Evolutionary conservation across 1,140 invertebrate species (phyloP), one percentile per base, ranked within the genome.

Genomic region (Drosophila suzukii): DNA sequence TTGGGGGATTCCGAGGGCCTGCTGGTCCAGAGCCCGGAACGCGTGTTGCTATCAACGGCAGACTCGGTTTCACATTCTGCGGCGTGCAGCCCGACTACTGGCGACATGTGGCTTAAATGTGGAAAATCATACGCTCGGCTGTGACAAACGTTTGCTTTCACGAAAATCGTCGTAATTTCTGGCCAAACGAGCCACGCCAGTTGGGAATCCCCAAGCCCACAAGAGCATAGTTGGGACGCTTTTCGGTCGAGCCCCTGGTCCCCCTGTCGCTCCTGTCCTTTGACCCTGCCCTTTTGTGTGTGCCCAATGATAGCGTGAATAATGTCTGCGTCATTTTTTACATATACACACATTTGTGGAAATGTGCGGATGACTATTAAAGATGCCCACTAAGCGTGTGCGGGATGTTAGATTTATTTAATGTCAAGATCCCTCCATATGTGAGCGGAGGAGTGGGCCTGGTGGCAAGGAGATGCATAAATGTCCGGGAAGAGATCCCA

Each of bases 231-330:
- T 81, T 75, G 49, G 41, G 49, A 39, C 57, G 50, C 50, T 66
- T 39, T 49, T 44, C 20, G 51, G 56, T 59, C 38, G 53, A 73
- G 49, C 61, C 83, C 57, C 15, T 17, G 34, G 36, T 13, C 34
- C 44, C 13, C 34, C 13, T 27, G 10, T 8, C 30, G 10, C 6
- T 34, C n/a, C 39, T n/a, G 30, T 46, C 41, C 30, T 39, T 57
- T 38, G 44, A 34, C 44, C 43, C 65, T 39, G 72, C 50, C 51
- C 58, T 44, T 39, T 53, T 27, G 30, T 63, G 54, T 67, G 71
- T 63, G 68, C 53, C 74, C 85, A 78, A 90, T 89, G 84, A 89
- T 90, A 89, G 85, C 84, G 84, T 90, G 81, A 89, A 89, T 89
- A 89, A 89, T 89, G 85, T 89, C 77, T 81, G 77, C 78, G 82